Evolutionary conservation across 2,113 vertebrate species (phyloP), one percentile per base, ranked within the genome.

Genomic region (Mustela nigripes): DNA sequence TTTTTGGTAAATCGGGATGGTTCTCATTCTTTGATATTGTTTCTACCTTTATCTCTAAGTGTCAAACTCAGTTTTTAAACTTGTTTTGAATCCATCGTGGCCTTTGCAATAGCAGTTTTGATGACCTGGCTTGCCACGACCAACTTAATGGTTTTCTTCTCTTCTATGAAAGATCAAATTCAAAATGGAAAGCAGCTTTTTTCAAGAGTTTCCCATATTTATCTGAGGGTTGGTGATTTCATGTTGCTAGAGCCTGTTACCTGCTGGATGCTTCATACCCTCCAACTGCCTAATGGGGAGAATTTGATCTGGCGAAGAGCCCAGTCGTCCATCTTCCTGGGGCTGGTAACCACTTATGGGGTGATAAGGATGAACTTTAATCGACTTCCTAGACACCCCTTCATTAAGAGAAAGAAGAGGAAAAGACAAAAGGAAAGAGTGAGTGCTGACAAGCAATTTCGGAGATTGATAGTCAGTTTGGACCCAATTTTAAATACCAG

Each of bases 291-390:
- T 96, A 62, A 80, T 94, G 88, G 60, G 86, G 73, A 73, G 65
- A 63, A 94, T 95, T 88, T 80, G 74, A 60, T 84, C 96, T 98
- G 97, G 97, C 93, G 0, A 91, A 62, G 89, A 94, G 94, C 95
- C 97, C 93, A 89, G 39, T 63, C 85, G 85, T 93, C 96, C 96
- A 89, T 98, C 95, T 96, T 97, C 93, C 96, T 58, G 86, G 90
- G 73, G 91, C 94, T 91, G 89, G 85, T 69, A 91, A 82, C 96
- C 95, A 91, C 96, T 97, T 94, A 95, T 0, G 4, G 56, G 31
- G 65, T 74, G 90, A 60, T 36, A 63, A 86, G 67, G 86, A 90
- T 74, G 89, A 50, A 89, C 82, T 85, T 95, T 97, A 93, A 95
- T 97, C 4, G 62, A 93, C 96, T 97, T 97, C 91, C 78, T 74